phyloP scores from a whole-genome alignment of 2,113 vertebrate genomes.

The Damaliscus lunatus region DNA sequence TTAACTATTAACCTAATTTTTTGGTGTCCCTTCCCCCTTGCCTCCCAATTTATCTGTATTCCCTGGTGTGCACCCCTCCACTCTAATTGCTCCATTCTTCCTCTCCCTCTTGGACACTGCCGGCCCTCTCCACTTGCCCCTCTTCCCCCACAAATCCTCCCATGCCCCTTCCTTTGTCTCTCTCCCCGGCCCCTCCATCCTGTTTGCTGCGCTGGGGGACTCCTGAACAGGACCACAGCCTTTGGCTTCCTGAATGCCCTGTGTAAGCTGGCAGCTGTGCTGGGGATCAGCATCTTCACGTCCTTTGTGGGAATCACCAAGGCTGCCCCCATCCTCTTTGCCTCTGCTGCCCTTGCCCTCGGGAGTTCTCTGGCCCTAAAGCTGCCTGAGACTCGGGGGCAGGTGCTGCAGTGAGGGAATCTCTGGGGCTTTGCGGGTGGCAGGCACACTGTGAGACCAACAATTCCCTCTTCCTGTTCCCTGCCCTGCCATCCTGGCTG shows the following conservation, averaged over 20 bases:
- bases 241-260: conserved; percentile 97
- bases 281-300: conserved; percentile 98
- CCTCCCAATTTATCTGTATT: background rate
- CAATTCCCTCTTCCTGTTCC: background rate
- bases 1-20: background rate
- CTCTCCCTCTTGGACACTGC: background rate
- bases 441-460: conserved; percentile 71
- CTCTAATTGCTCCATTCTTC: background rate
- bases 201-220: background rate
- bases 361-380: conserved; percentile 95
- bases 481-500: conserved; percentile 22
- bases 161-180: background rate
- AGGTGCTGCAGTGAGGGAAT: conserved; percentile 91
- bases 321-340: conserved; percentile 94
- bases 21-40: conserved; percentile 13
- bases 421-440: background rate
- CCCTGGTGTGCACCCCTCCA: background rate
- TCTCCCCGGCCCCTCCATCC: background rate
- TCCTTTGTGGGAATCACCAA: conserved; percentile 97
- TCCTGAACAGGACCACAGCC: conserved; percentile 88
- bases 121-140: background rate
- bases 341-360: conserved; percentile 89
- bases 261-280: conserved; percentile 92
- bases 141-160: background rate
- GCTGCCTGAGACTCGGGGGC: conserved; percentile 93